Conservation (phyloP, 1,140 invertebrate species). For the Panagrolaimus sp. region DNA sequence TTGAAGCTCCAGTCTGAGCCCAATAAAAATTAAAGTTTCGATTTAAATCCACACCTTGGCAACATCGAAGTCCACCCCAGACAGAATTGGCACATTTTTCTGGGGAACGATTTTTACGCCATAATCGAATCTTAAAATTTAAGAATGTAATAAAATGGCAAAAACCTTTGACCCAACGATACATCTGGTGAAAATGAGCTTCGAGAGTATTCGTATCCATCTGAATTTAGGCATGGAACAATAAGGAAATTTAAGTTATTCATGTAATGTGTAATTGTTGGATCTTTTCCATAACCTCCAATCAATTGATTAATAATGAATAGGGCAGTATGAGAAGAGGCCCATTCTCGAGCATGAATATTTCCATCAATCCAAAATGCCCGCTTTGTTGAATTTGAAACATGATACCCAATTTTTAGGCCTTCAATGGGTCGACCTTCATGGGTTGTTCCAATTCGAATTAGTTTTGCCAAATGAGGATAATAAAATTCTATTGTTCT, state of each 20-base stretch:
- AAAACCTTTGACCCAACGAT: too few species aligned
- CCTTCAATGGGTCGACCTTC: slow-evolving; percentile 59
- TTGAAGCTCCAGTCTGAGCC: slow-evolving; percentile 51
- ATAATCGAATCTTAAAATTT: slow-evolving; percentile 35
- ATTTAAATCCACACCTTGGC: slow-evolving; percentile 57
- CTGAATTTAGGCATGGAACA: slow-evolving; percentile 70
- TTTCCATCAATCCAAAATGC: slow-evolving; percentile 59
- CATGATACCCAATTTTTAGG: slow-evolving; percentile 49
- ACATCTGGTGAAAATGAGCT: slow-evolving; percentile 45
- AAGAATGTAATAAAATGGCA: too few species aligned
- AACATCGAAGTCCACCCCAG: slow-evolving; percentile 56
- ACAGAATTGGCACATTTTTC: slow-evolving; percentile 42
- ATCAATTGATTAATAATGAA: slow-evolving; percentile 58
- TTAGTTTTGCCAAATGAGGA: slow-evolving; percentile 49
- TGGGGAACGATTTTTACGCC: slow-evolving; percentile 58
- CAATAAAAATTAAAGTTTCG: slow-evolving; percentile 59
- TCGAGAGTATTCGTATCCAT: slow-evolving; percentile 60
- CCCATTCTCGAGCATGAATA: slow-evolving; percentile 57
- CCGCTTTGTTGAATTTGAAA: slow-evolving; percentile 38
- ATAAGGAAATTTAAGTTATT: slow-evolving; percentile 65
- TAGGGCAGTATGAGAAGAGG: slow-evolving; percentile 57
- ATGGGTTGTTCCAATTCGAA: slow-evolving; percentile 52
- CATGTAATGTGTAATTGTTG: slow-evolving; percentile 53
- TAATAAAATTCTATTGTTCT: slow-evolving; percentile 55
- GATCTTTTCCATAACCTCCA: slow-evolving; percentile 57